Evolutionary conservation across 2,113 vertebrate species (phyloP).

Genomic region (Psilopsiagon aurifrons): DNA sequence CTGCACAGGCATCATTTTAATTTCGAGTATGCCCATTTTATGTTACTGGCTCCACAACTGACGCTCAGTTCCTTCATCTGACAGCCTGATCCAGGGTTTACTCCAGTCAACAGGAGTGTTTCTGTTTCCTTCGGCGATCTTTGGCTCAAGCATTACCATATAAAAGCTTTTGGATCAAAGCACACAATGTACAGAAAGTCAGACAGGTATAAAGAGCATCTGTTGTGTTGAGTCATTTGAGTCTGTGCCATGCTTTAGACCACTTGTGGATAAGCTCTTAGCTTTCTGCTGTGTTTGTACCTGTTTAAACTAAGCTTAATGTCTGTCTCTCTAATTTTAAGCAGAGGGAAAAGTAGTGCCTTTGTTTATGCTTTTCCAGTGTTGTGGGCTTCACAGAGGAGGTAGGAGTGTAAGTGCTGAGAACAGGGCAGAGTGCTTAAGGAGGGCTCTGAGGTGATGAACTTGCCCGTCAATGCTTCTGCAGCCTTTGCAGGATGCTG

Average conservation of each 20-base stretch:
- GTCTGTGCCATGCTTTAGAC: neutral
- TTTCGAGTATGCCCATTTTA: neutral
- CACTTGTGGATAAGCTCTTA: constrained; percentile 22
- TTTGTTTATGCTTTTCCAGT: rapidly evolving
- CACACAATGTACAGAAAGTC: neutral
- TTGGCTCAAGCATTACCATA: neutral
- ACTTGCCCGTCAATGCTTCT: rapidly evolving
- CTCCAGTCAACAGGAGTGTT: neutral
- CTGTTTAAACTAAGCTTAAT: neutral
- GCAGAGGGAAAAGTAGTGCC: neutral
- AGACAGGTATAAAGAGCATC: constrained; percentile 43
- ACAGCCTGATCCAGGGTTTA: neutral
- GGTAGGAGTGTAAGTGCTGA: neutral
- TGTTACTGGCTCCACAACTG: neutral
- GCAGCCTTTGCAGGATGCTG: neutral
- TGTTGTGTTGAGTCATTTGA: constrained; percentile 33
- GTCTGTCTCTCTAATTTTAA: neutral
- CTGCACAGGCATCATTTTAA: neutral
- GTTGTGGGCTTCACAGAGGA: neutral
- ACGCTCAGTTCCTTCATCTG: neutral
- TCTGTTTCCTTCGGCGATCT: neutral
- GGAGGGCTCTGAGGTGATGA: neutral
- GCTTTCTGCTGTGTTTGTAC: neutral
- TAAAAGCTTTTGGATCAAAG: constrained; percentile 28
- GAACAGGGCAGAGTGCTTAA: neutral